Evolutionary conservation across 2,888 invertebrate species (phyloP), one percentile per base, ranked within the genome.

Genomic region (Pyralis farinalis): DNA sequence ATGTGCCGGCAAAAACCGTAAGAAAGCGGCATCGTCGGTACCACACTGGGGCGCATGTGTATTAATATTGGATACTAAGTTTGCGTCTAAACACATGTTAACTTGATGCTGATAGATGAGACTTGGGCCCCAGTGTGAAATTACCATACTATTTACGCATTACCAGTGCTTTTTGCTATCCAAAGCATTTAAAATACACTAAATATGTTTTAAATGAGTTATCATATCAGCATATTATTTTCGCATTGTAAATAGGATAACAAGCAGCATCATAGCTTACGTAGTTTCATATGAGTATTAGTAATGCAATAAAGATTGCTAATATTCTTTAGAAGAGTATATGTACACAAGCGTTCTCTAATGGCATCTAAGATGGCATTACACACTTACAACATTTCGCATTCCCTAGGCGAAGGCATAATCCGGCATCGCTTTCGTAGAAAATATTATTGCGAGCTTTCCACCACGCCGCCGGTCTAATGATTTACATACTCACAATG

Each of bases 1-100:
- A 29, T 6, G 37, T 32, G n/a, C 27, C 39, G 12, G 39, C 16
- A 16, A 33, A 12, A 27, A 25, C 27, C 8, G 39, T 33, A 39
- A 33, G 39, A 9, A 27, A 4, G 12, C 16, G 16, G 16, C 16
- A 3, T 16, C 4, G 3, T 16, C 16, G 5, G 7, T 7, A 3
- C 25, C 25, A 25, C 25, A 25, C 25, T 25, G n/a, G 25, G 25
- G 7, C 25, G 7, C 25, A 25, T 25, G 7, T 25, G 25, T 25
- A 25, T 25, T 2, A 8, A 25, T 4, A n/a, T n/a, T n/a, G 7
- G 25, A 7, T n/a, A 25, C 25, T n/a, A 25, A n/a, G 7, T 25
- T 7, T n/a, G 5, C 7, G n/a, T 25, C 7, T 25, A 25, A 25
- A 25, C 7, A 25, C 7, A 25, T 25, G 25, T 7, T 25, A 2